Evolutionary conservation across 2,113 vertebrate genomes (phyloP).

Genomic region (Corythaeola cristata): DNA sequence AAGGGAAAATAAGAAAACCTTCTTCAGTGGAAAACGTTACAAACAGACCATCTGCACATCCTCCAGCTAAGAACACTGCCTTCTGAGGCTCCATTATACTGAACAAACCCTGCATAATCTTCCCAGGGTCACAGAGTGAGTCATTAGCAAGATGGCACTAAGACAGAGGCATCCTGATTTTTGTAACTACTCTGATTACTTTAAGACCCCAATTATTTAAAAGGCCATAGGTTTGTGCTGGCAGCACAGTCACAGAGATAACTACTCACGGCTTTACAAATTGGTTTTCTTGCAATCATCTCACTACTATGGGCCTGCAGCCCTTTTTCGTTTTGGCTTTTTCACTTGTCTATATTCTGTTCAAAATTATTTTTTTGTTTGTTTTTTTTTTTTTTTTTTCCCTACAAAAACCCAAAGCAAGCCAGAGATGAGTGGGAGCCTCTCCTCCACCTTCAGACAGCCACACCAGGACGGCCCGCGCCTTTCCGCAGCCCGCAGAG

Average conservation of each 20-base stretch:
- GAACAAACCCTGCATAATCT: slow-evolving; percentile 18
- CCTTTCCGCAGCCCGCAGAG: no score
- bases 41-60: neutral
- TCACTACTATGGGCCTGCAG: neutral
- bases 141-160: slow-evolving; percentile 15
- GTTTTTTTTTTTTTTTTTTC: neutral
- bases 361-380: neutral
- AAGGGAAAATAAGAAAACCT: neutral
- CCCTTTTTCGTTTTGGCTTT: neutral
- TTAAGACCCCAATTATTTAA: slow-evolving; percentile 41
- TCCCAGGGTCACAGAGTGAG: slow-evolving; percentile 11
- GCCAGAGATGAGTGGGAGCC: neutral
- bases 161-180: slow-evolving; percentile 33
- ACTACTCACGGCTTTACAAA: slow-evolving; percentile 29
- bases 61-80: neutral
- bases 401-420: neutral
- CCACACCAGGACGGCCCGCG: accelerated
- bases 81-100: neutral
- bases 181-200: slow-evolving; percentile 30
- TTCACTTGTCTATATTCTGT: neutral
- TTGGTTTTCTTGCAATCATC: slow-evolving; percentile 33
- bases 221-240: slow-evolving; percentile 29
- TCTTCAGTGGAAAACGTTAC: neutral
- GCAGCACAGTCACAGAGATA: neutral
- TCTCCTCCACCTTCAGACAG: neutral